Percentiles rank a stretch among this genome's conserved stretches.
Evolutionary conservation across 2,797 vertebrate species (phyloP).

Genomic region (Morelia viridis): DNA sequence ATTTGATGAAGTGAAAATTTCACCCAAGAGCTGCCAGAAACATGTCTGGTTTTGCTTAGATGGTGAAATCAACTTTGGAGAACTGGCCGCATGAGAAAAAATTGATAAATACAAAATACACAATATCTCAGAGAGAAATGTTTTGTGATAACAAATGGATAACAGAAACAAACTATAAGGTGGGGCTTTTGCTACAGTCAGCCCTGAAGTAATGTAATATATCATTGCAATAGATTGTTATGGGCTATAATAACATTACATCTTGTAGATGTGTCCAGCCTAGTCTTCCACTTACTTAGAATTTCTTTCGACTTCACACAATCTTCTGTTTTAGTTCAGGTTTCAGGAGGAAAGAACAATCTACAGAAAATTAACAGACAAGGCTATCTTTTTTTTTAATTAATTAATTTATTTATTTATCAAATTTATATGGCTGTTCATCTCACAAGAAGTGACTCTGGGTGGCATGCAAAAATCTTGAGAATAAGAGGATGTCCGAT

Average conservation of each 20-base stretch:
- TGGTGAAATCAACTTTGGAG: conserved; percentile 49
- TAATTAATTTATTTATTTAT: no score
- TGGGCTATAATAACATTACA: conserved; percentile 29
- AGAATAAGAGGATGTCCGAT: conserved; percentile 57
- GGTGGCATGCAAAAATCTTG: neutral
- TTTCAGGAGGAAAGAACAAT: conserved; percentile 46
- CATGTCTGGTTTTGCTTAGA: conserved; percentile 57
- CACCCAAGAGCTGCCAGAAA: conserved; percentile 53
- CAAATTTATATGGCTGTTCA: no score
- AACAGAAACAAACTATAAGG: conserved; percentile 31
- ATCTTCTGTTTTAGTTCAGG: conserved; percentile 41
- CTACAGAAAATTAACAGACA: conserved; percentile 61
- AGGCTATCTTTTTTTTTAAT: conserved; percentile 47
- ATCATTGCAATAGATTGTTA: neutral
- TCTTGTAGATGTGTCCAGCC: conserved; percentile 29
- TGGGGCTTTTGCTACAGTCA: conserved; percentile 30
- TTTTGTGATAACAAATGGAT: conserved; percentile 44
- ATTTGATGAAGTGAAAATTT: conserved; percentile 61
- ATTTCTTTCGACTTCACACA: conserved; percentile 46
- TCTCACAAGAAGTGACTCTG: no score
- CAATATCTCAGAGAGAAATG: conserved; percentile 42
- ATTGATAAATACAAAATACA: conserved; percentile 41
- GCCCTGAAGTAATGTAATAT: neutral
- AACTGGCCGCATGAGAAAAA: conserved; percentile 21
- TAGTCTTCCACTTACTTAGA: conserved; percentile 47